Evolutionary conservation across 2,888 invertebrate genomes (phyloP).

Genomic region (Nymphalis c-album): DNA sequence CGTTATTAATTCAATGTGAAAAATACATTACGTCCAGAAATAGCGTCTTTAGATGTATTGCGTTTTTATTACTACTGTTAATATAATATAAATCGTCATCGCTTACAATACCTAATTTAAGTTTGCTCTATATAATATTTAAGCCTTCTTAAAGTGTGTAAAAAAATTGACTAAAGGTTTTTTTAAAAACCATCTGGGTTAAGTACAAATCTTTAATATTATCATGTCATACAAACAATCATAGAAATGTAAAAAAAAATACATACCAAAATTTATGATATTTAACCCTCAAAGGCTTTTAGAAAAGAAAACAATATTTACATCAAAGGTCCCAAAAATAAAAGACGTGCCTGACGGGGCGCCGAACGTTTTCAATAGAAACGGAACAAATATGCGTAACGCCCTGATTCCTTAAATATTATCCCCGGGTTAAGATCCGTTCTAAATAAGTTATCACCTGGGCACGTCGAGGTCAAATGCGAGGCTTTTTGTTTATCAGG

Average conservation of each 20-base stretch:
- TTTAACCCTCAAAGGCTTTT: background rate
- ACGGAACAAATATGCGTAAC: background rate
- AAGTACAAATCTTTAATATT: background rate
- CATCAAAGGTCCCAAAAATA: background rate
- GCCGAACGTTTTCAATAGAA: background rate
- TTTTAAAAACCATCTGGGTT: too few relatives aligned
- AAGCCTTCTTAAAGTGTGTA: too few relatives aligned
- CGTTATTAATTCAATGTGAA: background rate
- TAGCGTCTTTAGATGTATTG: constrained; percentile 4
- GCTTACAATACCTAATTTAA: too few relatives aligned
- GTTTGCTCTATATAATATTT: too few relatives aligned
- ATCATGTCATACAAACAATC: background rate
- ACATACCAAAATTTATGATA: background rate
- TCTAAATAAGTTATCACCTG: constrained; percentile 38
- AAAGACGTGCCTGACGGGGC: background rate
- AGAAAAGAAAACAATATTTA: background rate
- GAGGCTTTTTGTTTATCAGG: constrained; percentile 32
- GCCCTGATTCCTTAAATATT: constrained; percentile 12
- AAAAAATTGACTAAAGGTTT: too few relatives aligned
- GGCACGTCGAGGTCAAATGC: constrained; percentile 29
- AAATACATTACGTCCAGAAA: constrained; percentile 1
- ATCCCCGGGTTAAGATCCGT: constrained; percentile 19
- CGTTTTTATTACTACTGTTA: background rate
- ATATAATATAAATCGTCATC: background rate
- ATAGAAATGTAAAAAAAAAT: background rate